Evolutionary conservation across 2,797 vertebrate genomes (phyloP).

Genomic region (Peromyscus aztecus): DNA sequence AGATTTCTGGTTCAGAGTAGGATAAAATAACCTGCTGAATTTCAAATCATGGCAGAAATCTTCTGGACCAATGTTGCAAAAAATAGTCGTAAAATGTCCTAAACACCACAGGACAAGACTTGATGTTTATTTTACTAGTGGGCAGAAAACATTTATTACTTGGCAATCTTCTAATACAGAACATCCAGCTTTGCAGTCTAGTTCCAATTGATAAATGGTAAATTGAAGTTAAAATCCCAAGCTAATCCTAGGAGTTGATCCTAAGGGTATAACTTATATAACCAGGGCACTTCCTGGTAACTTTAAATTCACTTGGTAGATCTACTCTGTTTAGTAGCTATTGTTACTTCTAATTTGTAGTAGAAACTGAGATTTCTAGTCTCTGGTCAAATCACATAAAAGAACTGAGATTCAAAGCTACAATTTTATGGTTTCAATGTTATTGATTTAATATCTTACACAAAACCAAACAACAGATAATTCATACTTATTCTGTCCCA

Average conservation of each 20-base stretch:
- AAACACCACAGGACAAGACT: background rate
- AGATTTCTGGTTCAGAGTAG: background rate
- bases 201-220: background rate
- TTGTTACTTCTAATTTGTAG: background rate
- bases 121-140: background rate
- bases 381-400: background rate
- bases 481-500: background rate
- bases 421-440: conserved; percentile 2
- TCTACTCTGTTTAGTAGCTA: background rate
- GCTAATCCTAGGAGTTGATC: background rate
- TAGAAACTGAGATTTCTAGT: background rate
- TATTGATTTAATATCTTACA: background rate
- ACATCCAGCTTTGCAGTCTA: background rate
- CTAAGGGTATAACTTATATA: background rate
- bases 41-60: background rate
- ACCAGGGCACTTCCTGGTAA: background rate
- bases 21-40: background rate
- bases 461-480: background rate
- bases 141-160: background rate
- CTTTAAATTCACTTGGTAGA: conserved; percentile 25
- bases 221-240: background rate
- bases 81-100: background rate
- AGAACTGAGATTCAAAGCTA: background rate
- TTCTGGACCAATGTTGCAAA: background rate
- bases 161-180: background rate